phyloP scores from a whole-genome alignment of 2,113 vertebrate genomes.

The Cromileptes altivelis region DNA sequence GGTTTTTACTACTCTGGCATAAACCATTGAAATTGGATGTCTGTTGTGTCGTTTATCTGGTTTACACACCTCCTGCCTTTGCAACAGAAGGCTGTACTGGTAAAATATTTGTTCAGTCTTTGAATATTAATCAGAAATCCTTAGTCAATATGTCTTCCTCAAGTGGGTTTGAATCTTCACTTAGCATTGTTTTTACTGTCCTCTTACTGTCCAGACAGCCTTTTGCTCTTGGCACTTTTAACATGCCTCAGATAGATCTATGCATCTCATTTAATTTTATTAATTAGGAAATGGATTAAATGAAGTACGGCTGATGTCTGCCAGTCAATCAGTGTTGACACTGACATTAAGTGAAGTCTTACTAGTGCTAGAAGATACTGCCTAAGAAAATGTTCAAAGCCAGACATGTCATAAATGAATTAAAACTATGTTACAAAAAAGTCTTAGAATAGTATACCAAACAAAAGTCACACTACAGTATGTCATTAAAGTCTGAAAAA shows the following conservation, averaged over 20 bases:
- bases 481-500: too few relatives aligned
- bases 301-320: not conserved
- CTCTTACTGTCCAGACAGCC: not conserved
- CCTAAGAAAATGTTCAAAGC: not conserved
- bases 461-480: too few relatives aligned
- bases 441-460: too few relatives aligned
- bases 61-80: slow-evolving; percentile 55
- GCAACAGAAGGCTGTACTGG: slow-evolving; percentile 26
- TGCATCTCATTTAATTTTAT: slow-evolving; percentile 13
- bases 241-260: not conserved
- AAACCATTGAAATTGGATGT: slow-evolving; percentile 74
- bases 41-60: slow-evolving; percentile 66
- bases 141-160: slow-evolving; percentile 37
- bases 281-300: slow-evolving; percentile 29
- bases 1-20: slow-evolving; percentile 70
- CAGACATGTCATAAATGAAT: too few relatives aligned
- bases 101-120: slow-evolving; percentile 60
- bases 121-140: slow-evolving; percentile 52
- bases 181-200: slow-evolving; percentile 25
- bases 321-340: slow-evolving; percentile 14
- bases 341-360: not conserved
- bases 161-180: slow-evolving; percentile 9
- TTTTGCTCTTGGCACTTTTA: slow-evolving; percentile 21
- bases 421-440: too few relatives aligned
- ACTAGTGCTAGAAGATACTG: not conserved